These are phyloP conservation scores for Okapia johnstoni DNA, from an alignment of 2,113 vertebrate genomes.

Conservation along the genomic window DNA sequence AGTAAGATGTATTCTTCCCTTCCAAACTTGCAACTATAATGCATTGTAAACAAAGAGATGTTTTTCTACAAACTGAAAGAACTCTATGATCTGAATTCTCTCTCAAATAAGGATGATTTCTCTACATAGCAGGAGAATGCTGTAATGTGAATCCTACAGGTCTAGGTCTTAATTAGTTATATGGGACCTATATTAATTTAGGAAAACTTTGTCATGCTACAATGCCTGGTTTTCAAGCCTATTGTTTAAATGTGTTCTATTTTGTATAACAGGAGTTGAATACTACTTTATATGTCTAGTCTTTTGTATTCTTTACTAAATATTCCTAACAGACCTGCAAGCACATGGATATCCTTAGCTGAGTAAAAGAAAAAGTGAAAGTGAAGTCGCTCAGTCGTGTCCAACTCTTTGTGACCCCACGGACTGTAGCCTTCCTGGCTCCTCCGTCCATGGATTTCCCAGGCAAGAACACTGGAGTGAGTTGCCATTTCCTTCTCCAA, in stretches of 20 bases:
- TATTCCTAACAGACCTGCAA: not conserved
- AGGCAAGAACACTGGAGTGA: no score
- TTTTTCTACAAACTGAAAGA: not conserved
- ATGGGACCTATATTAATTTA: not conserved
- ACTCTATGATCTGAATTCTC: not conserved
- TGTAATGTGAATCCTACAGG: not conserved
- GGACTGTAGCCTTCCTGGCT: no score
- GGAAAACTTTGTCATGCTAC: not conserved
- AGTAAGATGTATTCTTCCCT: not conserved
- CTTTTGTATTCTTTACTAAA: not conserved
- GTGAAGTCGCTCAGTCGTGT: no score
- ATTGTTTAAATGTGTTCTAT: not conserved
- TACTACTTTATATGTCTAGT: not conserved
- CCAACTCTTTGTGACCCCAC: no score
- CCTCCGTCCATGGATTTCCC: no score
- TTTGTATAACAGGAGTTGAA: not conserved
- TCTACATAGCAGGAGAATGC: not conserved
- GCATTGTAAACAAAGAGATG: not conserved
- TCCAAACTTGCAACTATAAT: not conserved
- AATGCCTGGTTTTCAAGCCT: not conserved
- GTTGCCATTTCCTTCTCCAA: no score
- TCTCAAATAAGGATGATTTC: not conserved
- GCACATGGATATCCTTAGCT: not conserved
- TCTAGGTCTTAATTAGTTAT: not conserved
- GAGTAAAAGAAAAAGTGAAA: no score